phyloP scores from a whole-genome alignment of 2,113 vertebrate genomes.

The Lasiurus borealis region DNA sequence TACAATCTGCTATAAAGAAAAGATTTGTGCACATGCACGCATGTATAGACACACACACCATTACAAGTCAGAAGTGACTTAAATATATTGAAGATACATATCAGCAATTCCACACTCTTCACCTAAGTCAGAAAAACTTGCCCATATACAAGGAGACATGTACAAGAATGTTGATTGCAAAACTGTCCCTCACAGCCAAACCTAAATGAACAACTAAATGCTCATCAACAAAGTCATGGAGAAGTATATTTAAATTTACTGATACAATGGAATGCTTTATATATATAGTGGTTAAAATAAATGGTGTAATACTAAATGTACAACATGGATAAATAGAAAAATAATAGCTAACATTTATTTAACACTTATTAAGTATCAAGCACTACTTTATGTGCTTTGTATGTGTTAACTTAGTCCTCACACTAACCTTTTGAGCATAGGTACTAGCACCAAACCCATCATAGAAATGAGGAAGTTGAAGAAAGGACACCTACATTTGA shows the following conservation, averaged over 20 bases:
- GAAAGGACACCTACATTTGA: background rate
- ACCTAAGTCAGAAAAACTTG: background rate
- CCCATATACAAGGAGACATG: background rate
- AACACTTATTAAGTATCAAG: background rate
- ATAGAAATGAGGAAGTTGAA: background rate
- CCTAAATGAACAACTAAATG: background rate
- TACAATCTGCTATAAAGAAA: background rate
- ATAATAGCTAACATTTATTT: background rate
- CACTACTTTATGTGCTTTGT: background rate
- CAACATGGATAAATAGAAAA: background rate
- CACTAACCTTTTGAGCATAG: background rate
- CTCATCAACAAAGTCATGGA: background rate
- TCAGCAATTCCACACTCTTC: background rate
- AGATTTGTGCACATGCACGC: background rate
- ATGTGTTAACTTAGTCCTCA: background rate
- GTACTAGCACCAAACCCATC: background rate
- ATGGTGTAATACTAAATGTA: background rate
- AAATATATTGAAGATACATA: background rate
- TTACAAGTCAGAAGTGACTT: slow-evolving; percentile 7
- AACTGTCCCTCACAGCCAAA: slow-evolving; percentile 20
- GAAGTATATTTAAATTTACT: slow-evolving; percentile 1
- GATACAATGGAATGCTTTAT: background rate
- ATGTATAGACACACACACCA: background rate
- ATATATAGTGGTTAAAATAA: background rate
- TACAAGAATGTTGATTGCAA: background rate